Conservation (phyloP, 2,888 invertebrate genomes). For the Pemphredon lugubris region DNA sequence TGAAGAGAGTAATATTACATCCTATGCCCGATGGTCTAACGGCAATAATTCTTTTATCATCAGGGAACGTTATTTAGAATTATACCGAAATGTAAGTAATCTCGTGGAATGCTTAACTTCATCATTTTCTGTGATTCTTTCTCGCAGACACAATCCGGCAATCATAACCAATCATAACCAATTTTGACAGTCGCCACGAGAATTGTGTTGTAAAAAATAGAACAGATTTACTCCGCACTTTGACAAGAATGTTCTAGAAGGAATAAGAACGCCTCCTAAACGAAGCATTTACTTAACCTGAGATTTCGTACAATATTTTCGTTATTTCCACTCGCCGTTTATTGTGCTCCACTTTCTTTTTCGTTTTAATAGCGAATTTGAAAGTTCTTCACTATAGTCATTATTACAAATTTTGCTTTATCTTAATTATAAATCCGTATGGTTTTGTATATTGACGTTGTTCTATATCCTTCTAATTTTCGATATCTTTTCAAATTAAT, state of each 20-base stretch:
- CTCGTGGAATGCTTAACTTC: not conserved
- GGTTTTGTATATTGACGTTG: too few species aligned
- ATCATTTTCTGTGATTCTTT: conserved; percentile 8
- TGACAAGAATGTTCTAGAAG: not conserved
- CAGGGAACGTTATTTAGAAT: conserved; percentile 24
- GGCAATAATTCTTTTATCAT: conserved; percentile 18
- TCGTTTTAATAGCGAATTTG: not conserved
- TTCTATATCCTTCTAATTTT: too few species aligned
- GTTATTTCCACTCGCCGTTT: not conserved
- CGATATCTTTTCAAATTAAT: too few species aligned
- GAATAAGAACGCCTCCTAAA: not conserved
- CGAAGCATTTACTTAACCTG: not conserved
- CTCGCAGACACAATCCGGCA: conserved; percentile 52
- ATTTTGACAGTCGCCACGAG: conserved; percentile 57
- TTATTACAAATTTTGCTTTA: too few species aligned
- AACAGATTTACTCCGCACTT: not conserved
- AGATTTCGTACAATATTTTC: too few species aligned
- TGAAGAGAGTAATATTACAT: conserved; percentile 21
- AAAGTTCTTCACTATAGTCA: too few species aligned
- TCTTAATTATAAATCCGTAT: too few species aligned
- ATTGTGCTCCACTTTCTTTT: not conserved
- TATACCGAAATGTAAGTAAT: conserved; percentile 42
- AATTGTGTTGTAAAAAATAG: conserved; percentile 14
- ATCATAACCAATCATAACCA: conserved; percentile 72
- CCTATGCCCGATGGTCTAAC: conserved; percentile 46